A percentile compares a stretch with the other conserved stretches of the same genome.
phyloP scores from a whole-genome alignment of 1,140 invertebrate genomes.

The Drosophila repleta region DNA sequence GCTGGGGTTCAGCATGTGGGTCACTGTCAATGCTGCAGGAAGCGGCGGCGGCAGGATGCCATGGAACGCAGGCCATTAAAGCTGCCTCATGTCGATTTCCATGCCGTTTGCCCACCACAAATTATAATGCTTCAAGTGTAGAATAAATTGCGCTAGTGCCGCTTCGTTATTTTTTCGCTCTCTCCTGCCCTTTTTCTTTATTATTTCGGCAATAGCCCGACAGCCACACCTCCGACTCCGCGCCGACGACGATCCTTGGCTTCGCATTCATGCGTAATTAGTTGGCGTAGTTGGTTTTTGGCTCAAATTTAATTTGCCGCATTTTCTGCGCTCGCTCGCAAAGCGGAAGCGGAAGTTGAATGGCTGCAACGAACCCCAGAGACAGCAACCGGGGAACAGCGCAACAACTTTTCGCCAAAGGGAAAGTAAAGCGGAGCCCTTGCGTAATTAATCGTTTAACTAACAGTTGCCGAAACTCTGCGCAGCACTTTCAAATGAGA shows the following conservation, averaged over 20 bases:
- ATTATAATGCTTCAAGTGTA: slow-evolving; percentile 82
- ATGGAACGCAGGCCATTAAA: slow-evolving; percentile 54
- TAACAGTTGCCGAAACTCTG: slow-evolving; percentile 60
- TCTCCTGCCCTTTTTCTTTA: slow-evolving; percentile 30
- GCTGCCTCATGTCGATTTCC: slow-evolving; percentile 63
- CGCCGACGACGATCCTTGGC: slow-evolving; percentile 46
- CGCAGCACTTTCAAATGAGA: slow-evolving; percentile 33
- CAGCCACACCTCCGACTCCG: neutral
- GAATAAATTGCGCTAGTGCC: slow-evolving; percentile 64
- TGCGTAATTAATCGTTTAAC: slow-evolving; percentile 78
- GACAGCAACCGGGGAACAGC: neutral
- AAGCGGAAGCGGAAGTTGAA: slow-evolving; percentile 40
- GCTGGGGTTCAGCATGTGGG: slow-evolving; percentile 41
- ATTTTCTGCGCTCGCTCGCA: slow-evolving; percentile 38
- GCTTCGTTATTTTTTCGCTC: neutral
- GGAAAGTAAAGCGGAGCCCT: slow-evolving; percentile 50
- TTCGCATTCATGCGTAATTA: slow-evolving; percentile 81
- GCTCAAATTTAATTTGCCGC: slow-evolving; percentile 73
- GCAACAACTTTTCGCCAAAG: slow-evolving; percentile 12
- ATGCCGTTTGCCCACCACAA: slow-evolving; percentile 63
- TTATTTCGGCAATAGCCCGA: slow-evolving; percentile 15
- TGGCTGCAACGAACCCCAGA: slow-evolving; percentile 16
- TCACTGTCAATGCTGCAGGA: slow-evolving; percentile 49
- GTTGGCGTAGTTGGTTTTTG: slow-evolving; percentile 67
- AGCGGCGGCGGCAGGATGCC: neutral